A percentile compares a stretch with the other conserved stretches of the same genome.
Evolutionary conservation across 1,140 invertebrate species (phyloP).

Genomic region (Uloborus diversus): DNA sequence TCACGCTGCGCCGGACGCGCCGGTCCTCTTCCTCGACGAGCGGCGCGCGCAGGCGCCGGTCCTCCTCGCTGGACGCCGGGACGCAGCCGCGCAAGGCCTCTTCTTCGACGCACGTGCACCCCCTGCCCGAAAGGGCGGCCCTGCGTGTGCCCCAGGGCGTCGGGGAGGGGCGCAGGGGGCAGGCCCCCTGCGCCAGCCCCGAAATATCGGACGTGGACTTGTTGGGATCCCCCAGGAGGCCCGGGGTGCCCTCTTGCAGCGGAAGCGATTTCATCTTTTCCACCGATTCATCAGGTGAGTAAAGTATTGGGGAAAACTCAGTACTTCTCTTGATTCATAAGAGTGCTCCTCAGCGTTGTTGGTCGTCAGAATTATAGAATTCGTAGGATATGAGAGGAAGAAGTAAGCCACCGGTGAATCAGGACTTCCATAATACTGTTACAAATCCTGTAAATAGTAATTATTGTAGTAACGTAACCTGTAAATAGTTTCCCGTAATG

Average conservation of each 20-base stretch:
- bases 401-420: no score
- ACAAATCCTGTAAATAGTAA: no score
- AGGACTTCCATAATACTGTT: no score
- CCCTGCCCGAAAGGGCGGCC: slow-evolving; percentile 39
- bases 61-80: slow-evolving; percentile 12
- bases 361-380: no score
- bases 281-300: slow-evolving; percentile 30
- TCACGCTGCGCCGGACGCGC: slow-evolving; percentile 10
- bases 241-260: slow-evolving; percentile 34
- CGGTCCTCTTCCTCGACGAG: neutral
- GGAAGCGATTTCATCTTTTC: slow-evolving; percentile 36
- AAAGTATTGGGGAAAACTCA: no score
- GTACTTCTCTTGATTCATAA: no score
- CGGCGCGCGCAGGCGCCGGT: neutral
- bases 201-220: slow-evolving; percentile 73
- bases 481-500: no score
- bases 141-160: slow-evolving; percentile 41
- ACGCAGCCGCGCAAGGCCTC: slow-evolving; percentile 5
- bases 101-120: slow-evolving; percentile 38
- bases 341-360: no score
- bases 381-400: no score
- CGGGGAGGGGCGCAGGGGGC: slow-evolving; percentile 45
- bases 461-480: no score
- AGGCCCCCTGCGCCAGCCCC: slow-evolving; percentile 70
- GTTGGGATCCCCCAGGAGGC: slow-evolving; percentile 64